Base-by-base conservation (phyloP, 2,888 invertebrate species). In the Idaea dimidiata region DNA sequence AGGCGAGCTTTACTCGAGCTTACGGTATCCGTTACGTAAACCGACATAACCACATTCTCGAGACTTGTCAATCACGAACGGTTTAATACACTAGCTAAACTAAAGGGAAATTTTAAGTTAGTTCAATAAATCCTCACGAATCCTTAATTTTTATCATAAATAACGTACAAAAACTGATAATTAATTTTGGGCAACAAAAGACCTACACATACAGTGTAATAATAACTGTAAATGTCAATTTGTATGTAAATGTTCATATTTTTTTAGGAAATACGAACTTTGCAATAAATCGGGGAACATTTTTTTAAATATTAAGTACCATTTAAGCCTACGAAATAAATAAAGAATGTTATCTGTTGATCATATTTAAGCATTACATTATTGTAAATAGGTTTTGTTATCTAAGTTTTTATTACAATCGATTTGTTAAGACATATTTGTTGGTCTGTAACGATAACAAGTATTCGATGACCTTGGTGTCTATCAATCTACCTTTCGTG, bases 21-120 rank as follows among this genome's bases (percentile, higher is more conserved):
- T 65, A 61, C 62, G 64, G 65, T 64, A 57, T 57, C 66, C 65
- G 66, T 77, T 77, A 77, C 69, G 70, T 75, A 77, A 75, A 60
- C 62, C 60, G 69, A 64, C 64, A 68, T 61, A 69, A 66, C 70
- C 63, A 69, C 69, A 69, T 71, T 71, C 72, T 69, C 64, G 59
- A 63, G 57, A 68, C 66, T 68, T 71, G 72, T 76, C 74, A 77
- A 72, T 75, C 72, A 70, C 43, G 57, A 43, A 43, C 43, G 43
- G 43, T 43, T 43, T 43, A 43, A 10, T 14, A 43, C 68, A 69
- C 68, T 68, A 55, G 64, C 70, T 64, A 62, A 54, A 60, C 65
- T 62, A 3, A 43, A 43, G 14, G 43, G 43, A 43, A 43, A 14
- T 43, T 43, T 8, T 14, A 14, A 43, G 8, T 43, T 43, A 43